These are phyloP conservation scores for Apeira syringaria DNA, from an alignment of 2,888 invertebrate genomes.

Conservation along the genomic window DNA sequence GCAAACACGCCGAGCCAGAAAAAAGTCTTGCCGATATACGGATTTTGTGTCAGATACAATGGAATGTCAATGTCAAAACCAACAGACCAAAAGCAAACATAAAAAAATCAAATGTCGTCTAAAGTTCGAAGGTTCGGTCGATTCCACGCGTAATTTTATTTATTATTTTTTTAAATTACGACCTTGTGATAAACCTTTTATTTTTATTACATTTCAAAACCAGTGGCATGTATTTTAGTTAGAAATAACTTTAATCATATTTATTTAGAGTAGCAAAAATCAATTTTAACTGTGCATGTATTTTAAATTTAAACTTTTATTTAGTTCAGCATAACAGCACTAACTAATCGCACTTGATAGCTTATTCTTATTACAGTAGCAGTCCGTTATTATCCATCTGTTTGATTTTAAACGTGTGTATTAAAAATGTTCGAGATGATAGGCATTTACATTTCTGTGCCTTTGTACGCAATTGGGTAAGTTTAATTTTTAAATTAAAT, in stretches of 20 bases:
- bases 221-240: conserved; percentile 25
- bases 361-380: no score
- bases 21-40: no score
- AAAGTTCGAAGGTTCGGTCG: conserved; percentile 26
- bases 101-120: conserved; percentile 19
- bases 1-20: no score
- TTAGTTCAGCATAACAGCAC: no score
- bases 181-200: background rate
- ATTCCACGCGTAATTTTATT: conserved; percentile 8
- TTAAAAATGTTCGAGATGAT: conserved; percentile 46
- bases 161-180: conserved; percentile 10
- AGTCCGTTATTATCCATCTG: no score
- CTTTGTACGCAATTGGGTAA: conserved; percentile 58
- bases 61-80: no score
- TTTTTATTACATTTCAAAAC: conserved; percentile 13
- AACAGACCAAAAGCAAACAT: no score
- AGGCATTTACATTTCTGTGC: conserved; percentile 55
- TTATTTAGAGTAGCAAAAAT: conserved; percentile 2
- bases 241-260: conserved; percentile 2
- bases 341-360: background rate
- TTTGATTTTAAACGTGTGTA: background rate
- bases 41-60: no score
- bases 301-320: background rate
- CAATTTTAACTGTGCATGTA: conserved; percentile 2
- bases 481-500: no score